Conservation (phyloP, 1,140 invertebrate species). For the Papilio aristodemus region DNA sequence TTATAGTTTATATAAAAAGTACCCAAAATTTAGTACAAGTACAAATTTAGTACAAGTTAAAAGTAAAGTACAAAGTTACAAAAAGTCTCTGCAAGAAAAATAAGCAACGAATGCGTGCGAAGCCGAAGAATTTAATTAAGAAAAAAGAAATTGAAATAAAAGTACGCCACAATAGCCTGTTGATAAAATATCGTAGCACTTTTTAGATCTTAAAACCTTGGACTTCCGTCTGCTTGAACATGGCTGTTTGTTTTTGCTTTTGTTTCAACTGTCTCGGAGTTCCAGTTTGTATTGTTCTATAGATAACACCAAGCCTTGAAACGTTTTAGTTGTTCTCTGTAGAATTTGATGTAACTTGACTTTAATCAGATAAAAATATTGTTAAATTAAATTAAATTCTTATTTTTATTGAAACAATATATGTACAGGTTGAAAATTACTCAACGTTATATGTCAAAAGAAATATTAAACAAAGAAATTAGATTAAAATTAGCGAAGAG, state of each 20-base stretch:
- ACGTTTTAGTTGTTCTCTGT: background rate
- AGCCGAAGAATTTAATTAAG: background rate
- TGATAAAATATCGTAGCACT: slow-evolving; percentile 3
- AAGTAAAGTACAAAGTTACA: too few species aligned
- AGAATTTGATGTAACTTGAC: background rate
- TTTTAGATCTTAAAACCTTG: slow-evolving; percentile 9
- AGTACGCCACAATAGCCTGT: background rate
- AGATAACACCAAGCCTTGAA: background rate
- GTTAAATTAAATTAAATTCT: background rate
- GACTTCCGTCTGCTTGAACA: slow-evolving; percentile 6
- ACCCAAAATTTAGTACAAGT: too few species aligned
- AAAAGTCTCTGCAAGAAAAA: too few species aligned
- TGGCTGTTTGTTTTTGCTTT: slow-evolving; percentile 16
- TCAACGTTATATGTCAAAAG: too few species aligned
- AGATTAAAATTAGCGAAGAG: too few species aligned
- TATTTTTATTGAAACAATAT: too few species aligned
- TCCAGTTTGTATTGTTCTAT: background rate
- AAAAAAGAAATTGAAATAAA: background rate
- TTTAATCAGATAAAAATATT: background rate
- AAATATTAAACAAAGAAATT: too few species aligned
- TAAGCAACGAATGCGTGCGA: too few species aligned
- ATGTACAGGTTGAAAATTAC: too few species aligned
- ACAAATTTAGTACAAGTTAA: too few species aligned
- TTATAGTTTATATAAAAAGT: too few species aligned
- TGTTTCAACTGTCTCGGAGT: slow-evolving; percentile 10